phyloP scores from a whole-genome alignment of 2,888 invertebrate species.

The Chromoteleia sp. region DNA sequence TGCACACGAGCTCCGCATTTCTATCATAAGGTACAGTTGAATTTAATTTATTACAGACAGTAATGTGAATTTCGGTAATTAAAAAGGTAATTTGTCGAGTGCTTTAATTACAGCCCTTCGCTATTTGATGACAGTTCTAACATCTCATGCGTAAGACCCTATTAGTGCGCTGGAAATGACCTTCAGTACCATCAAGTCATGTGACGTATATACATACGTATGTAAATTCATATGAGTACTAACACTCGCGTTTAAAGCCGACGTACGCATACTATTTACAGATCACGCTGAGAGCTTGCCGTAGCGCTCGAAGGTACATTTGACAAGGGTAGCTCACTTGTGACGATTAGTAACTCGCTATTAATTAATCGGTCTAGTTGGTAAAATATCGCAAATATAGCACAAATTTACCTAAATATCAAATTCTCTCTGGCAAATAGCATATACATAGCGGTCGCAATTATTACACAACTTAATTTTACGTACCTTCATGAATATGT shows the following conservation, averaged over 20 bases:
- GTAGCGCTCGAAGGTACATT: conserved; percentile 78
- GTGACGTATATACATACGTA: conserved; percentile 18
- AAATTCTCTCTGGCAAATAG: neutral
- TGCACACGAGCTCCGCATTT: conserved; percentile 1
- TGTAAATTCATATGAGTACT: conserved; percentile 37
- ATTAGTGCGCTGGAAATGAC: conserved; percentile 45
- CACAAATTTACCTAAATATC: neutral
- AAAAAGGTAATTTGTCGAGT: conserved; percentile 29
- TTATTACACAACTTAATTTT: neutral
- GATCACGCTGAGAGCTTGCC: conserved; percentile 77
- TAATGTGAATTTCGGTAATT: conserved; percentile 30
- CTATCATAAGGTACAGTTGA: conserved; percentile 12
- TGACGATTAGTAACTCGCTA: conserved; percentile 82
- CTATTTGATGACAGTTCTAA: conserved; percentile 37
- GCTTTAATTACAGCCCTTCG: conserved; percentile 31
- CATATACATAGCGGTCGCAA: neutral
- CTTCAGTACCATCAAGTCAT: conserved; percentile 30
- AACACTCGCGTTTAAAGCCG: conserved; percentile 29
- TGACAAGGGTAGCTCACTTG: conserved; percentile 80
- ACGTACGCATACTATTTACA: conserved; percentile 75
- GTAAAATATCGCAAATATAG: conserved; percentile 15
- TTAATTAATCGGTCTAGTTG: conserved; percentile 79
- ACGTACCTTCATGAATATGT: too few species aligned
- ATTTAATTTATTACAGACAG: conserved; percentile 24
- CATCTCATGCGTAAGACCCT: conserved; percentile 40